Conservation (phyloP, 2,797 vertebrate species). For the Prionace glauca region DNA sequence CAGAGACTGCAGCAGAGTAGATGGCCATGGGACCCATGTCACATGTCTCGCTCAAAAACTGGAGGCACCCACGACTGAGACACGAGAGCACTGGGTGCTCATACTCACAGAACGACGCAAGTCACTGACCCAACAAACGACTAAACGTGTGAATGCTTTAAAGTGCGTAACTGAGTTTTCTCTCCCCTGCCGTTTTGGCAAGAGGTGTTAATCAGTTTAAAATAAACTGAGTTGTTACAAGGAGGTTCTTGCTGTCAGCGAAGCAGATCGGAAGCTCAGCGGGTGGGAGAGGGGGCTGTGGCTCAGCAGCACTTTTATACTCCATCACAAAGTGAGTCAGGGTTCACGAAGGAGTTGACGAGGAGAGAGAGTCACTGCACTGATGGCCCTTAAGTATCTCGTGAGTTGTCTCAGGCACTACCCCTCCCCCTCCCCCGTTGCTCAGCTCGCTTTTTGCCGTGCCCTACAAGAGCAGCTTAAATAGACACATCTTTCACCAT, state of each 20-base stretch:
- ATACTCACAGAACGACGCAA: not conserved
- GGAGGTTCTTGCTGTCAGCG: not conserved
- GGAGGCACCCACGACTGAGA: not conserved
- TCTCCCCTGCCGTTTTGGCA: not conserved
- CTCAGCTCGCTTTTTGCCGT: not conserved
- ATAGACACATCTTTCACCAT: not conserved
- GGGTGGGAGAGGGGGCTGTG: not conserved
- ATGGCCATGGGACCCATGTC: not conserved
- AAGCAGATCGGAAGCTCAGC: not conserved
- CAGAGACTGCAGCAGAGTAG: not conserved
- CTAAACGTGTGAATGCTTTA: not conserved
- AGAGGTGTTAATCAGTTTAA: not conserved
- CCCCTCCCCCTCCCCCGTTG: not conserved
- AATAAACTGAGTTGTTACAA: not conserved
- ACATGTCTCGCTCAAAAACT: not conserved
- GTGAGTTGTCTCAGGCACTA: not conserved
- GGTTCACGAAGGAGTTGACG: not conserved
- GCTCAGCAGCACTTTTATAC: not conserved
- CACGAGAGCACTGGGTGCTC: not conserved
- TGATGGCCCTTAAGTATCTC: not conserved
- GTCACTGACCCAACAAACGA: not conserved
- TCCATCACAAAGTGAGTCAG: not conserved
- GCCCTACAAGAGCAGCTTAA: not conserved
- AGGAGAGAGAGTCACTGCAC: not conserved
- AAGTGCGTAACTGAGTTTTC: not conserved